A percentile compares a stretch with the other conserved stretches of the same genome.
phyloP scores from a whole-genome alignment of 1,140 invertebrate species.

The Apis dorsata region DNA sequence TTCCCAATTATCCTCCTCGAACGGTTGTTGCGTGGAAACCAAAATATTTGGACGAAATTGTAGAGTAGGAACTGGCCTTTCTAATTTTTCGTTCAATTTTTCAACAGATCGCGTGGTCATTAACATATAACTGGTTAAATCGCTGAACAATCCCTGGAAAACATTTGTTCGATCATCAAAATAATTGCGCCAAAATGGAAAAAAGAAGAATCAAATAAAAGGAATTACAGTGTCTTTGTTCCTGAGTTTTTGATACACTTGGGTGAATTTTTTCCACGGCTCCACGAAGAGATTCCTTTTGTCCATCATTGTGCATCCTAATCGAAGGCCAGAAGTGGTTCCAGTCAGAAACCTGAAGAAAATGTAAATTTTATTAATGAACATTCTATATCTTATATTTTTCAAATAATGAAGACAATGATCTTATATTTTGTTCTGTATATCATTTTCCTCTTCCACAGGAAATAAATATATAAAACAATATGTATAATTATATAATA shows the following conservation, averaged over 20 bases:
- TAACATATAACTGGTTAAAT: slow-evolving; percentile 78
- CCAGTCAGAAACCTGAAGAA: slow-evolving; percentile 69
- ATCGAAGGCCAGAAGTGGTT: slow-evolving; percentile 62
- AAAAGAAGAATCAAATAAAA: no score
- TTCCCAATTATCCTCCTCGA: slow-evolving; percentile 80
- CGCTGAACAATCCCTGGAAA: slow-evolving; percentile 76
- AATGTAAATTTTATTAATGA: not conserved
- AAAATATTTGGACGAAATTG: slow-evolving; percentile 81
- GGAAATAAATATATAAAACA: no score
- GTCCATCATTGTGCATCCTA: slow-evolving; percentile 55
- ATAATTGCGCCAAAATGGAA: not conserved
- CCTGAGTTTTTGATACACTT: slow-evolving; percentile 65
- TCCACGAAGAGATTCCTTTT: slow-evolving; percentile 55
- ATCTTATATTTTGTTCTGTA: no score
- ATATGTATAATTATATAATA: no score
- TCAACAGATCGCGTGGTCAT: slow-evolving; percentile 75
- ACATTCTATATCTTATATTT: no score
- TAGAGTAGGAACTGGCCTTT: slow-evolving; percentile 63
- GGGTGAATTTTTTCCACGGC: slow-evolving; percentile 63
- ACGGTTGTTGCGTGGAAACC: slow-evolving; percentile 73
- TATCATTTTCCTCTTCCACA: no score
- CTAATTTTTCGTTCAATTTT: slow-evolving; percentile 74
- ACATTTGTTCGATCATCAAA: not conserved
- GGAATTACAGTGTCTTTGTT: slow-evolving; percentile 67
- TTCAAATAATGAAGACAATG: no score